Evolutionary conservation across 2,797 vertebrate species (phyloP), one percentile per base, ranked within the genome.

Genomic region (Taeniopygia guttata): DNA sequence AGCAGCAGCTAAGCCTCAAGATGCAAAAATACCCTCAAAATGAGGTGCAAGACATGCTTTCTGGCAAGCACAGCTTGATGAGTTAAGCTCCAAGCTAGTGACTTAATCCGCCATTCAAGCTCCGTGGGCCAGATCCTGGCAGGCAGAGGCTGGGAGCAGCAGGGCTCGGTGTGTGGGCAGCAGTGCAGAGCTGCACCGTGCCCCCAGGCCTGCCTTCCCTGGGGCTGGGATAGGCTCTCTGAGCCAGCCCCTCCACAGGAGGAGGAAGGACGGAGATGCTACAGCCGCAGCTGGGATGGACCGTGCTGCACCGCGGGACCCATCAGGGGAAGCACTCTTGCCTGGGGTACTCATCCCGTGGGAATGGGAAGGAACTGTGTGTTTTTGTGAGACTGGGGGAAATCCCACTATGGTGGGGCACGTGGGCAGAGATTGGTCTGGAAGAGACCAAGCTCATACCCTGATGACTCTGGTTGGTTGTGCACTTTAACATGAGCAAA

Each of bases 1-100:
- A 76, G 91, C 78, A 94, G 93, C 95, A 94, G 86, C 88, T 94
- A 94, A 96, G 90, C 95, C 86, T 90, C 87, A 25, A 78, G 93
- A 94, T 49, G 68, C 84, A 96, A 67, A 94, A 95, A 83, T 73
- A 73, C 92, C 52, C 88, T 90, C 93, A 66, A 66, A 80, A 84
- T 74, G 81, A 89, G 88, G 95, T 91, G 91, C 90, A 86, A 94
- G 89, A 77, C 68, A 49, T 80, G 77, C 80, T 77, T 82, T 77
- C 94, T 94, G 95, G 93, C 91, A 95, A 87, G 73, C 29, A 38
- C 32, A 49, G 82, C 68, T 56, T 21, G 5, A 80, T 89, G 94
- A 94, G 89, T 93, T 95, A 94, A 95, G 82, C 86, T 88, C 72
- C 27, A 40, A 67, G 62, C 69, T 84, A 73, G 94, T 74, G 82